Conservation (phyloP, 2,113 vertebrate species). For the Trogon melanurus region DNA sequence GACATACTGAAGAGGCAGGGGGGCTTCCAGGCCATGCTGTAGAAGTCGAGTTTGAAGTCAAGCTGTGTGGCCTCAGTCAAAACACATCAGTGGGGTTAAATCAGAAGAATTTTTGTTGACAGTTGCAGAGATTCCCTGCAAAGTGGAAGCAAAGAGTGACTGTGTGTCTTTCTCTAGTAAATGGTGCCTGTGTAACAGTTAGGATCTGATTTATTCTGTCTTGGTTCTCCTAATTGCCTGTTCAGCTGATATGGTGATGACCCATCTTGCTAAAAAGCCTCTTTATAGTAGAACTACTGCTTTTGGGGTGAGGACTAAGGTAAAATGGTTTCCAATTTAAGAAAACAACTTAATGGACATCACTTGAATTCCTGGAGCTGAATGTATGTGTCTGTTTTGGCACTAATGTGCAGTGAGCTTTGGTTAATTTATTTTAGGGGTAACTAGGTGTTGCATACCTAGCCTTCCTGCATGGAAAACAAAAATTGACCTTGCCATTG, state of each 20-base stretch:
- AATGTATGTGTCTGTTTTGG: not conserved
- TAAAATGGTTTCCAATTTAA: not conserved
- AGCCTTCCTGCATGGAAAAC: not conserved
- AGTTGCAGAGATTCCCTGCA: accelerated
- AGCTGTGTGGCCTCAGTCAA: not conserved
- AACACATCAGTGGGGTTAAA: not conserved
- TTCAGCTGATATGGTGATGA: not conserved
- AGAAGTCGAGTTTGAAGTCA: not conserved
- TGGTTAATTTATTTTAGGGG: not conserved
- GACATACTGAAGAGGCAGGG: not conserved
- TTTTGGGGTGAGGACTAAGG: not conserved
- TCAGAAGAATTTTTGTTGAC: not conserved
- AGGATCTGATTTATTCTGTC: not conserved
- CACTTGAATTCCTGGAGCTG: not conserved
- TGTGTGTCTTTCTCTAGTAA: not conserved
- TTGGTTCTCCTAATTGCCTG: not conserved
- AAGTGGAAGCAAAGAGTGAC: not conserved
- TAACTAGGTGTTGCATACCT: not conserved
- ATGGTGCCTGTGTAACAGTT: not conserved
- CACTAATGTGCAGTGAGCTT: not conserved
- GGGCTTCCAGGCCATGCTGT: not conserved
- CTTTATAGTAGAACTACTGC: not conserved
- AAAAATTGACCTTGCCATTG: not conserved
- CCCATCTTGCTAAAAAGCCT: not conserved
- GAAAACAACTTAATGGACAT: not conserved